Conservation (phyloP, 2,113 vertebrate genomes). For the Pteropus alecto region DNA sequence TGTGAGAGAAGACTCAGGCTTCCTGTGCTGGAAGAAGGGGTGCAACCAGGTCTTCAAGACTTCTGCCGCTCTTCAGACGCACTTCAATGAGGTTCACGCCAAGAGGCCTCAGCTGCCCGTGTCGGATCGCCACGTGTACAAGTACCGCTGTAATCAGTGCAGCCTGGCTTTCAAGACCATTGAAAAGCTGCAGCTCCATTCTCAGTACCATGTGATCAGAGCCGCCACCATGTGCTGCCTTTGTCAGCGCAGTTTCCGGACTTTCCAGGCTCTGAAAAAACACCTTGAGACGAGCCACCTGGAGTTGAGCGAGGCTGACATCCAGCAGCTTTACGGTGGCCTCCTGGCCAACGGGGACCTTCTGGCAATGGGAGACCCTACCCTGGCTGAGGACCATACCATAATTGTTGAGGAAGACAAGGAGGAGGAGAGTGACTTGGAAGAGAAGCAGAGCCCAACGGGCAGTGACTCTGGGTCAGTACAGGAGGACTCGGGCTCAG, state of each 20-base stretch:
- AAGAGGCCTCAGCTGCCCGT: conserved; percentile 97
- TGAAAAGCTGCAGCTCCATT: conserved; percentile 97
- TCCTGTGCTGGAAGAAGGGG: conserved; percentile 99
- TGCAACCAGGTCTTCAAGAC: conserved; percentile 98
- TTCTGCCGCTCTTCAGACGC: conserved; percentile 94
- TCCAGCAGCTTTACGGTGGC: conserved; percentile 97
- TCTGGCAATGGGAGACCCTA: conserved; percentile 92
- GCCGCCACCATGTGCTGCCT: conserved; percentile 99
- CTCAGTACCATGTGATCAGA: conserved; percentile 98
- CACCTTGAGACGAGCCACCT: conserved; percentile 98
- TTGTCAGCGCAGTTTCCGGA: conserved; percentile 98
- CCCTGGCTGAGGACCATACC: conserved; percentile 93
- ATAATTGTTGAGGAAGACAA: conserved; percentile 96
- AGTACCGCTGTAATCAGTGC: conserved; percentile 98
- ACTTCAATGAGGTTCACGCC: conserved; percentile 96
- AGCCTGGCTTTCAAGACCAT: conserved; percentile 98
- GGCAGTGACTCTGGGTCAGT: conserved; percentile 96
- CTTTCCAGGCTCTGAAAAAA: conserved; percentile 97
- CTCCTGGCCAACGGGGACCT: conserved; percentile 96
- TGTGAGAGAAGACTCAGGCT: conserved; percentile 91
- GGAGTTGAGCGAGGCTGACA: conserved; percentile 96
- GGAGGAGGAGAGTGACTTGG: conserved; percentile 96
- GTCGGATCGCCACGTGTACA: conserved; percentile 98
- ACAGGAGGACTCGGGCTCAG: conserved; percentile 95
- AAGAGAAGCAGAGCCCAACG: conserved; percentile 97